phyloP scores from a whole-genome alignment of 2,797 vertebrate genomes.

The Ciconia nigra region DNA sequence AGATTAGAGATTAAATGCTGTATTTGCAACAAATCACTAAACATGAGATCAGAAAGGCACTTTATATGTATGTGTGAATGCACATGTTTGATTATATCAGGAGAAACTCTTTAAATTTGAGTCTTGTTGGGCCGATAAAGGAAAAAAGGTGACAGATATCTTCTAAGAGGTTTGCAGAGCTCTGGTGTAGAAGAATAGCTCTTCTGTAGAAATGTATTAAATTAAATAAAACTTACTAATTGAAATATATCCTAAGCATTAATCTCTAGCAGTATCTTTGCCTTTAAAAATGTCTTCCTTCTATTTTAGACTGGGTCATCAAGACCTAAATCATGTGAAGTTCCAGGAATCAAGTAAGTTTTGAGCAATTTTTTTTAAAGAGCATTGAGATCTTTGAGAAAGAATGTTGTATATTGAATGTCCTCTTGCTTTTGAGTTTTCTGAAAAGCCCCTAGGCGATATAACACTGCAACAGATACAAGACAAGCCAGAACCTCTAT shows the following conservation, averaged over 20 bases:
- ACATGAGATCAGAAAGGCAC: background rate
- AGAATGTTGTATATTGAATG: background rate
- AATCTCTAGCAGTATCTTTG: background rate
- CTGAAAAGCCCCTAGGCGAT: background rate
- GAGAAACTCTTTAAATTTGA: background rate
- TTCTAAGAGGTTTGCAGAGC: background rate
- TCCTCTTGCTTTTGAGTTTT: background rate
- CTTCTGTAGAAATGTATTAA: background rate
- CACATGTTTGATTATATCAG: background rate
- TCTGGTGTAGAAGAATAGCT: background rate
- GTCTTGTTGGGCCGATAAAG: background rate
- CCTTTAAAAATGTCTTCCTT: conserved; percentile 27
- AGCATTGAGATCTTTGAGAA: background rate
- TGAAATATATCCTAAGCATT: background rate
- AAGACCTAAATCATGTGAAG: conserved; percentile 92
- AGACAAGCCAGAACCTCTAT: background rate
- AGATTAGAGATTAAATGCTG: background rate
- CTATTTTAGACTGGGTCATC: conserved; percentile 84
- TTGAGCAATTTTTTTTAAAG: background rate
- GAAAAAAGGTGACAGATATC: background rate
- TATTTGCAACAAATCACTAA: background rate
- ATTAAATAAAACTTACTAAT: background rate
- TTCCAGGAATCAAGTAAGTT: conserved; percentile 98
- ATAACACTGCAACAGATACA: background rate
- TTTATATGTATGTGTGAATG: background rate